Conservation (phyloP, 2,113 vertebrate species). For the Tenebrosternarchus preto region DNA sequence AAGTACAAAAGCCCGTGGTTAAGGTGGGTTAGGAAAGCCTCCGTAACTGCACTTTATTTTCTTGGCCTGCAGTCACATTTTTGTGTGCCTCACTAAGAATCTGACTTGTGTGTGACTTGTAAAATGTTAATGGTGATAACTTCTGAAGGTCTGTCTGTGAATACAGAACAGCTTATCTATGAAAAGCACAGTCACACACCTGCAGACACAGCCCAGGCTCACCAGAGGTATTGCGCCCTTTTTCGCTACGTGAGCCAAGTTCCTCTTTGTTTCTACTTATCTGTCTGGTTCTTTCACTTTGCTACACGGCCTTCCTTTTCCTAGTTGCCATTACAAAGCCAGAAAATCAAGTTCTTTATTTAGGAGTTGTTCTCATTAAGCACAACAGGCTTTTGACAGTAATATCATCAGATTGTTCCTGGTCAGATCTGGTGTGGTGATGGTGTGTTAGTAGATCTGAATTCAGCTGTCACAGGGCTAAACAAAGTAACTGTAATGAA, state of each 20-base stretch:
- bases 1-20: too few species aligned
- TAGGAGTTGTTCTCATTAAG: not conserved
- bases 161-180: not conserved
- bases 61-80: not conserved
- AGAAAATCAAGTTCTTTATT: constrained; percentile 19
- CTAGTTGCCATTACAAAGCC: not conserved
- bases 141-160: not conserved
- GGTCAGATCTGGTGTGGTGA: not conserved
- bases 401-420: not conserved
- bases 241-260: constrained; percentile 1
- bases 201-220: not conserved
- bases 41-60: not conserved
- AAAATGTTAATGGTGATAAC: not conserved
- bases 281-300: constrained; percentile 4
- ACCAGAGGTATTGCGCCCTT: not conserved
- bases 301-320: not conserved
- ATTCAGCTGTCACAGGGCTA: too few species aligned
- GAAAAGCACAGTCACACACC: not conserved
- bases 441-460: too few species aligned
- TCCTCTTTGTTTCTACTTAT: not conserved
- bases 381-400: too few species aligned
- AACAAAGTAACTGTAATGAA: too few species aligned
- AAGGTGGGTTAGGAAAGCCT: not conserved
- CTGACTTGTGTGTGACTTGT: not conserved
- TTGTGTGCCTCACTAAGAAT: not conserved